Evolutionary conservation across 2,888 invertebrate genomes (phyloP), one percentile per base, ranked within the genome.

Genomic region (Heteropelma amictum): DNA sequence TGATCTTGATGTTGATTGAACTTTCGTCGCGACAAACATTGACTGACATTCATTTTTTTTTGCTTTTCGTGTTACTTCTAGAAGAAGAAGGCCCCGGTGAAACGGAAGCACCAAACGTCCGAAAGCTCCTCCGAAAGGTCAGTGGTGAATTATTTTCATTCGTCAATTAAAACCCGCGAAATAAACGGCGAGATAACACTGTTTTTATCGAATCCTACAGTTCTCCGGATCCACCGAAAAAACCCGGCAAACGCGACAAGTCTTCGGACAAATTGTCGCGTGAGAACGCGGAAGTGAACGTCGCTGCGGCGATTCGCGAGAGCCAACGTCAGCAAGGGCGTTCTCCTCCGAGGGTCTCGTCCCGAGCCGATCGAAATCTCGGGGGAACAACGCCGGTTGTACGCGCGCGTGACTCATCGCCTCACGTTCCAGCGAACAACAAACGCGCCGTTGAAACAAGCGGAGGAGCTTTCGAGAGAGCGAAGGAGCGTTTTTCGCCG

Each of bases 91-190:
- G 90, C 91, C 77, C 82, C 86, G 68, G 77, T 82, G 64, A 92
- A 92, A 89, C 92, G 92, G 89, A 92, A 91, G 84, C 90, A 90
- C 78, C 90, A 90, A 76, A 90, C 91, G 67, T 90, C 91, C 54
- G 91, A 91, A 68, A 91, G 91, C 83, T 91, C 92, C 21, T 89
- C 91, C 80, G 91, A 91, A 77, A 92, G 91, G 93, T 93, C 77
- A 79, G 77, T 61, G 6, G 5, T 4, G 45, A 6, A 45, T 33
- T 64, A 17, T 33, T 12, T 26, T 75, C 14, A 0, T 58, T 10
- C 33, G 10, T 21, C 7, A 6, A 4, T 53, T n/a, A 10, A 12
- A 3, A 6, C 3, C 23, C n/a, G n/a, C n/a, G n/a, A n/a, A n/a
- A n/a, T 21, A 1, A 1, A 3, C 3, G 3, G 2, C 8, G n/a